Conservation (phyloP, 2,888 invertebrate species). For the Papilio protenor region DNA sequence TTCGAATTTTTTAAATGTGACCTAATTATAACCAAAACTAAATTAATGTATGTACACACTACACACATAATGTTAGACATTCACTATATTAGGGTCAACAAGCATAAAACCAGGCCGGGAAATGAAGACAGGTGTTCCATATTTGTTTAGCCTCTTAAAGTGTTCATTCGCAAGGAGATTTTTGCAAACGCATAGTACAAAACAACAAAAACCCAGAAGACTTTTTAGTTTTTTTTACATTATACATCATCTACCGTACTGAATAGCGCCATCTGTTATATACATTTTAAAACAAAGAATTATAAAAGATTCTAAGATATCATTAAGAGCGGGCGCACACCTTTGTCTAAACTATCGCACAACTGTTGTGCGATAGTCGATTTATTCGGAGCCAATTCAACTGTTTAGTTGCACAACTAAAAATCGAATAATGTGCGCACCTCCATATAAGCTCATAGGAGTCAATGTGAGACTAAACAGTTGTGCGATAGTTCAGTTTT, state of each 20-base stretch:
- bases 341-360: too few species aligned
- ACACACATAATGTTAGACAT: background rate
- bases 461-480: too few species aligned
- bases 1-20: background rate
- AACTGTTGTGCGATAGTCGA: too few species aligned
- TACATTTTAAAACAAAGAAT: background rate
- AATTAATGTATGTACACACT: background rate
- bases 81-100: background rate
- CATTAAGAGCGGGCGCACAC: too few species aligned
- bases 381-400: too few species aligned
- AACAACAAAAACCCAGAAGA: background rate
- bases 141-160: slow-evolving; percentile 9
- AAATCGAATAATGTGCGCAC: too few species aligned
- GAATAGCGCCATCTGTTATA: background rate
- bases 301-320: background rate
- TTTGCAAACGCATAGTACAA: background rate
- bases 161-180: background rate
- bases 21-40: background rate
- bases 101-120: background rate
- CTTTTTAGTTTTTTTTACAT: too few species aligned
- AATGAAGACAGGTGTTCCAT: slow-evolving; percentile 8
- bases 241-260: too few species aligned
- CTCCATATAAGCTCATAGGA: too few species aligned
- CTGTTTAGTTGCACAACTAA: too few species aligned
- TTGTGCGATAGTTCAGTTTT: too few species aligned